phyloP scores from a whole-genome alignment of 1,140 invertebrate genomes.

The Artemia franciscana region DNA sequence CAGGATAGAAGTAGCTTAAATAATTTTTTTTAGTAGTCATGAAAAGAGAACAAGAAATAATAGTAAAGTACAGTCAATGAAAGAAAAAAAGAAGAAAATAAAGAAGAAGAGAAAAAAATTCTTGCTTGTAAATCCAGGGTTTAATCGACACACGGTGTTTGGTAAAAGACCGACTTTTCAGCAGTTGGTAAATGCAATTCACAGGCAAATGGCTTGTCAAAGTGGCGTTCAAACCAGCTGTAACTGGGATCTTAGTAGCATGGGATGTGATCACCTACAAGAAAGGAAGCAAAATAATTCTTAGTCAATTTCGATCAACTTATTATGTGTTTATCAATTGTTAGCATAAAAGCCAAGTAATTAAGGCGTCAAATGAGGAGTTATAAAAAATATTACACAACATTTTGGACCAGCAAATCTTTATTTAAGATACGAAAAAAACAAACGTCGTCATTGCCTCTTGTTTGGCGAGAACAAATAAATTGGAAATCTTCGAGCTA shows the following conservation, averaged over 20 bases:
- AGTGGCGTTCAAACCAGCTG: slow-evolving; percentile 59
- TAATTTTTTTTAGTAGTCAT: too few relatives aligned
- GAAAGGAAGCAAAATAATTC: background rate
- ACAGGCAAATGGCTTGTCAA: slow-evolving; percentile 81
- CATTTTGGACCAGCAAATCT: too few relatives aligned
- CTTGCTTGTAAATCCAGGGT: slow-evolving; percentile 64
- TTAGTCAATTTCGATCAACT: too few relatives aligned
- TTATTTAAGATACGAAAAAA: too few relatives aligned
- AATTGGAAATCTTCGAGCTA: too few relatives aligned
- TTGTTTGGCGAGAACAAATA: too few relatives aligned
- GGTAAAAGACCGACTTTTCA: slow-evolving; percentile 82
- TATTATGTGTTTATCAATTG: slow-evolving; percentile 1
- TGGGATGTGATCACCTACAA: slow-evolving; percentile 81
- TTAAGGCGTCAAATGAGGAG: background rate
- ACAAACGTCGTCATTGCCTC: too few relatives aligned
- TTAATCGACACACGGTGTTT: slow-evolving; percentile 86
- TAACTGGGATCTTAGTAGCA: slow-evolving; percentile 86
- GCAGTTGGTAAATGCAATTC: slow-evolving; percentile 85
- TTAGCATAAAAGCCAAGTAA: background rate
- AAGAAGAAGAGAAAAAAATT: background rate
- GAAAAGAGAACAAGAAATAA: too few relatives aligned
- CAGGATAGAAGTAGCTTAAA: too few relatives aligned
- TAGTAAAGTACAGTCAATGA: too few relatives aligned
- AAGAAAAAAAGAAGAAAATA: background rate
- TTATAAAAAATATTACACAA: too few relatives aligned